Evolutionary conservation across 2,113 vertebrate species (phyloP).

Genomic region (Bos indicus): DNA sequence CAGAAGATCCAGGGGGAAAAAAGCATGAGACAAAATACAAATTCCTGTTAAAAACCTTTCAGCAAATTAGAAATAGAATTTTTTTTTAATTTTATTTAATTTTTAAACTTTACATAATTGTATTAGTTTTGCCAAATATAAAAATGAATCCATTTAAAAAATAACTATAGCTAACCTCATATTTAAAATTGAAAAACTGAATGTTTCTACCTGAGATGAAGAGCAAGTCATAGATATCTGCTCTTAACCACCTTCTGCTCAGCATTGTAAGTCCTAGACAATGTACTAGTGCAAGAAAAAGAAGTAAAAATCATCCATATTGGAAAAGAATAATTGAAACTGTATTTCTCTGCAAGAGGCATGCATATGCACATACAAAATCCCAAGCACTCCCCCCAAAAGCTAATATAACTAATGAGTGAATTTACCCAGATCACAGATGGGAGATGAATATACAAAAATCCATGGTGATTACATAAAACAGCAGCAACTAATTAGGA

Average conservation of each 20-base stretch:
- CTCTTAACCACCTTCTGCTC: neutral
- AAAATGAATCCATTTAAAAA: neutral
- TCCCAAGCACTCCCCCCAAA: neutral
- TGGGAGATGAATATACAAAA: neutral
- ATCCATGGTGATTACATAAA: neutral
- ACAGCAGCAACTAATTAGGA: neutral
- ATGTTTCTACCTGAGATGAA: neutral
- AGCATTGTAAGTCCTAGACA: neutral
- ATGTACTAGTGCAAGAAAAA: neutral
- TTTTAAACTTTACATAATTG: too few species aligned
- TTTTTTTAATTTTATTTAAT: too few species aligned
- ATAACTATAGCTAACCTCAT: neutral
- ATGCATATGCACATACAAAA: neutral
- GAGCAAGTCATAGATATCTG: neutral
- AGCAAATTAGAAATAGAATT: neutral
- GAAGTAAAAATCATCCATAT: neutral
- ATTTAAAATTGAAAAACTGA: neutral
- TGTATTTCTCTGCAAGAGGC: neutral
- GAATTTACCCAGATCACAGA: neutral
- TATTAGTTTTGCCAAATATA: too few species aligned
- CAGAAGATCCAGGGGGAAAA: neutral
- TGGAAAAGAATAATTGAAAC: neutral
- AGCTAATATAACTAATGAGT: neutral
- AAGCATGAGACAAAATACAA: neutral
- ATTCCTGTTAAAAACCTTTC: neutral